Conservation (phyloP, 2,113 vertebrate genomes). For the Erinaceus europaeus region DNA sequence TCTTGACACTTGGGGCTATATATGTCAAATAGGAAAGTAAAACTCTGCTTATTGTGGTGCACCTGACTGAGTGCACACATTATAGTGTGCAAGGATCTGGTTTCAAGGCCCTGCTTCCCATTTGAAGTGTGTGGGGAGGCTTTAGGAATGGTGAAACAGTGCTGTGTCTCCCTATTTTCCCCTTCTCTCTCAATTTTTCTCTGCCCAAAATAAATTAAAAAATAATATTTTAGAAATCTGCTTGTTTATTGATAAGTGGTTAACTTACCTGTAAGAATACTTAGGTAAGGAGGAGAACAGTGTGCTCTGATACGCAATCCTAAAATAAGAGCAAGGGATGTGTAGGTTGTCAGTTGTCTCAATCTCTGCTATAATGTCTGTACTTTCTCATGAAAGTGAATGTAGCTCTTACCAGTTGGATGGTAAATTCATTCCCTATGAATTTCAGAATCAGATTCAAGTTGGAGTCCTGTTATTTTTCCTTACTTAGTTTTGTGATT, state of each 20-base stretch:
- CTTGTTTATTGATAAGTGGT: not conserved
- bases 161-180: too few relatives aligned
- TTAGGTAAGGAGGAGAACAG: not conserved
- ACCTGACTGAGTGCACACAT: too few relatives aligned
- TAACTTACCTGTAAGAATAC: not conserved
- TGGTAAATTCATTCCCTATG: not conserved
- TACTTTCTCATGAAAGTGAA: not conserved
- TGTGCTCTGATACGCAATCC: not conserved
- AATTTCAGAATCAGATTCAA: not conserved
- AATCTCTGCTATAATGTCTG: not conserved
- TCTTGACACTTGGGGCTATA: not conserved
- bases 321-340: not conserved
- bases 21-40: not conserved
- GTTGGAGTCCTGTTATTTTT: not conserved
- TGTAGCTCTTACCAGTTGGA: not conserved
- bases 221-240: not conserved
- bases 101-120: too few relatives aligned
- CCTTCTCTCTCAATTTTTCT: too few relatives aligned
- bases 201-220: too few relatives aligned
- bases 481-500: not conserved
- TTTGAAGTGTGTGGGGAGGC: too few relatives aligned
- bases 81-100: too few relatives aligned
- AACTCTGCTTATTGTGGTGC: too few relatives aligned
- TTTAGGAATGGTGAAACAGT: too few relatives aligned
- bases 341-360: not conserved